Evolutionary conservation across 2,797 vertebrate genomes (phyloP).

Genomic region (Myiothlypis coronata): DNA sequence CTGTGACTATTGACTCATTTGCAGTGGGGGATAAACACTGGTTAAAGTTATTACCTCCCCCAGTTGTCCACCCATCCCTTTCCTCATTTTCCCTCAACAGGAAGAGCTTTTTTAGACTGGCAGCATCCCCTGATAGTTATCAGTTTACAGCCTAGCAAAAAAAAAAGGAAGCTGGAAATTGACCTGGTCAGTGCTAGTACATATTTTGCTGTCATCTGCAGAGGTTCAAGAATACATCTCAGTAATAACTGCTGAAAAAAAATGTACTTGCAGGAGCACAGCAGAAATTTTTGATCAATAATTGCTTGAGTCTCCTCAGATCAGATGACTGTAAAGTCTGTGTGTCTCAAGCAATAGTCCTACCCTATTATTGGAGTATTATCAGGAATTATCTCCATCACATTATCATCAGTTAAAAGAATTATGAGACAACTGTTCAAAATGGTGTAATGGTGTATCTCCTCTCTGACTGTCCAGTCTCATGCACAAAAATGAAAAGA

Average conservation of each 20-base stretch:
- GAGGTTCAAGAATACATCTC: background rate
- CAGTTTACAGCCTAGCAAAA: background rate
- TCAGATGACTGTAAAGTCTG: background rate
- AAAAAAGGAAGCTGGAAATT: background rate
- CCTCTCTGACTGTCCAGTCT: background rate
- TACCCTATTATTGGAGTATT: background rate
- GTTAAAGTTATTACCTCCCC: background rate
- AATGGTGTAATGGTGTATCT: background rate
- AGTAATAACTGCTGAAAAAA: background rate
- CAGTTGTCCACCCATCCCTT: background rate
- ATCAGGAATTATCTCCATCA: background rate
- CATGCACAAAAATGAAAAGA: background rate
- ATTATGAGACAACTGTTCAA: background rate
- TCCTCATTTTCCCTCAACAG: background rate
- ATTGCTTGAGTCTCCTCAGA: background rate
- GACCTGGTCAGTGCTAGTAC: background rate
- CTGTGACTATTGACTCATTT: conserved; percentile 1
- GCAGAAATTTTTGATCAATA: background rate
- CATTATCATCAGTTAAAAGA: background rate
- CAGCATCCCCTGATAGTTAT: background rate
- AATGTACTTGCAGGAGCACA: background rate
- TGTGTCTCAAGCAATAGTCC: background rate
- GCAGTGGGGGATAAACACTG: background rate
- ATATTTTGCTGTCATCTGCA: background rate
- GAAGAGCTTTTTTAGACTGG: background rate